Conservation (phyloP, 2,797 vertebrate species). For the Hirundo rustica region DNA sequence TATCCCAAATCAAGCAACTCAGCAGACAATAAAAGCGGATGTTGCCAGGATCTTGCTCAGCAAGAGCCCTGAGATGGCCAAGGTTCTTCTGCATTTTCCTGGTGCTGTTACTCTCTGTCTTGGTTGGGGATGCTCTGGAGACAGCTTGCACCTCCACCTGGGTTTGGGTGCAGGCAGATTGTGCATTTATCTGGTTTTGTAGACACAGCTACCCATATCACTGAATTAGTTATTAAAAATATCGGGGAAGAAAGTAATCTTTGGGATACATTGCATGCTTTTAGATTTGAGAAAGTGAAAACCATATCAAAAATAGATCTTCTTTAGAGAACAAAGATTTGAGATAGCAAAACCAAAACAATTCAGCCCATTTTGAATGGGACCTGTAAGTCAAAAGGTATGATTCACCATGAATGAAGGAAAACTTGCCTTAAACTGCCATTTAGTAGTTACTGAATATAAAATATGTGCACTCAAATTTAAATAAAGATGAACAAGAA, state of each 20-base stretch:
- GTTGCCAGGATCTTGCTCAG: not conserved
- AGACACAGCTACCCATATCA: not conserved
- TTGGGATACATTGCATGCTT: not conserved
- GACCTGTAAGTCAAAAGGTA: not conserved
- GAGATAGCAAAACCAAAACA: not conserved
- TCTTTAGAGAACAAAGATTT: not conserved
- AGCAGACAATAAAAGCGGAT: not conserved
- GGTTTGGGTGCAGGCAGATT: not conserved
- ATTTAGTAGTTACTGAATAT: not conserved
- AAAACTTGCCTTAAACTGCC: not conserved
- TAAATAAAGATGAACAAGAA: not conserved
- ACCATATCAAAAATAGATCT: not conserved
- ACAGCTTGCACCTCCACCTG: not conserved
- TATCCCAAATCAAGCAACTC: constrained; percentile 5
- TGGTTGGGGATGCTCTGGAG: not conserved
- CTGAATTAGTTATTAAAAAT: not conserved
- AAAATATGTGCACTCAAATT: not conserved
- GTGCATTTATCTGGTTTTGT: not conserved
- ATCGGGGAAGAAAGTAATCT: not conserved
- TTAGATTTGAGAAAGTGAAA: not conserved
- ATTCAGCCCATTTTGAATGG: not conserved
- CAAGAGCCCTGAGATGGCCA: not conserved
- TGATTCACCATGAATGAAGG: not conserved
- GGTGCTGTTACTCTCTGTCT: not conserved
- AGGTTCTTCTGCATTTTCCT: not conserved